phyloP scores from a whole-genome alignment of 2,888 invertebrate genomes.

The Sisyra terminalis region DNA sequence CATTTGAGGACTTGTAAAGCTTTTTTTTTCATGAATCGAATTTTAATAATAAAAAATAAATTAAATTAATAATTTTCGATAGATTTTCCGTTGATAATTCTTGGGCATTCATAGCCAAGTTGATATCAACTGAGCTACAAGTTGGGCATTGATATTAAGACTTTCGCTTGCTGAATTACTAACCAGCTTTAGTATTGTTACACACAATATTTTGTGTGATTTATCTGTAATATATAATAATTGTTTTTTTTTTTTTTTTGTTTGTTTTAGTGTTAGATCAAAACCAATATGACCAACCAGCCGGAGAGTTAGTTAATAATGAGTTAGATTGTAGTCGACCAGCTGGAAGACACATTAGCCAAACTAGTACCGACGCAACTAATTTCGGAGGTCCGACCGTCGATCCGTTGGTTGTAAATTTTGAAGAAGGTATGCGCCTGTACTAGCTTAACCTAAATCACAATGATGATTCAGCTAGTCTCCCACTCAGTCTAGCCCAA shows the following conservation, averaged over 20 bases:
- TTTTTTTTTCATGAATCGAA: too few relatives aligned
- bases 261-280: background rate
- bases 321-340: constrained; percentile 4
- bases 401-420: constrained; percentile 59
- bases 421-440: constrained; percentile 70
- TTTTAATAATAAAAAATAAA: too few relatives aligned
- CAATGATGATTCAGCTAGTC: constrained; percentile 22
- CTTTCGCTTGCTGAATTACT: too few relatives aligned
- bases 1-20: too few relatives aligned
- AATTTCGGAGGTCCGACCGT: constrained; percentile 25
- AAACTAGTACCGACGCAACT: constrained; percentile 3
- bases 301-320: constrained; percentile 4
- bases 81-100: too few relatives aligned
- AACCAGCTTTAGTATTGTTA: too few relatives aligned
- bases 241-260: background rate
- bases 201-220: too few relatives aligned
- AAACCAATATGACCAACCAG: background rate
- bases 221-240: background rate
- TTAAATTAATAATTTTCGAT: too few relatives aligned
- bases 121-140: too few relatives aligned
- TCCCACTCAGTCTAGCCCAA: constrained; percentile 6
- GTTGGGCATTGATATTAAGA: too few relatives aligned
- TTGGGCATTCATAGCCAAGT: too few relatives aligned
- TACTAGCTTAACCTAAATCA: constrained; percentile 23
- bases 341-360: constrained; percentile 2